Evolutionary conservation across 2,888 invertebrate species (phyloP).

Genomic region (Brassicogethes aeneus): DNA sequence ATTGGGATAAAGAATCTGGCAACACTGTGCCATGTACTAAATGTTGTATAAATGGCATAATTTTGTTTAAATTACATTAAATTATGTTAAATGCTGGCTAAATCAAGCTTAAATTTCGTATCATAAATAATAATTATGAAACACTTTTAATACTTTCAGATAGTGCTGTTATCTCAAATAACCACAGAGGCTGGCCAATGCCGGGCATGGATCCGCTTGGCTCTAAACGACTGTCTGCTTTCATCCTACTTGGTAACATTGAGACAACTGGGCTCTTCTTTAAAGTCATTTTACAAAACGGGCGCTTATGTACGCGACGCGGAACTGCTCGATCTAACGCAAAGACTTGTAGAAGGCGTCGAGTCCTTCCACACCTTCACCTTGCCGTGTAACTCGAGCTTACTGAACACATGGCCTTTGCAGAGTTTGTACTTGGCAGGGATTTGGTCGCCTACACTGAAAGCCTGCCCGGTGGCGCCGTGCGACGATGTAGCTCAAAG

Average conservation of each 20-base stretch:
- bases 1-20: no score
- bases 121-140: no score
- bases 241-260: constrained; percentile 81
- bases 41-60: no score
- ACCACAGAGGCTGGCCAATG: constrained; percentile 86
- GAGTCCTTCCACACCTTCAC: constrained; percentile 65
- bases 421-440: constrained; percentile 77
- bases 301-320: constrained; percentile 75
- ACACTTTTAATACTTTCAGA: no score
- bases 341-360: constrained; percentile 66
- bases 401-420: constrained; percentile 83
- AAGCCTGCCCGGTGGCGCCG: constrained; percentile 62
- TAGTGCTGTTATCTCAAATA: constrained; percentile 69
- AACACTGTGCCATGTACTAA: no score
- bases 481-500: constrained; percentile 70
- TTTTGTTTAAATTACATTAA: no score
- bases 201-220: constrained; percentile 83
- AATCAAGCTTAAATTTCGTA: no score
- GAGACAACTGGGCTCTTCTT: constrained; percentile 62
- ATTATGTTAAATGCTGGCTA: no score
- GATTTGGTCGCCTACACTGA: constrained; percentile 72
- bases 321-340: constrained; percentile 71
- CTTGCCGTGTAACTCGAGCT: constrained; percentile 73
- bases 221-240: constrained; percentile 79
- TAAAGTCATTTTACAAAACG: constrained; percentile 75